Percentiles rank a stretch among this genome's conserved stretches.
These are phyloP conservation scores for Forbesichthys agassizii DNA, from an alignment of 2,113 vertebrate genomes.

Conservation along the genomic window DNA sequence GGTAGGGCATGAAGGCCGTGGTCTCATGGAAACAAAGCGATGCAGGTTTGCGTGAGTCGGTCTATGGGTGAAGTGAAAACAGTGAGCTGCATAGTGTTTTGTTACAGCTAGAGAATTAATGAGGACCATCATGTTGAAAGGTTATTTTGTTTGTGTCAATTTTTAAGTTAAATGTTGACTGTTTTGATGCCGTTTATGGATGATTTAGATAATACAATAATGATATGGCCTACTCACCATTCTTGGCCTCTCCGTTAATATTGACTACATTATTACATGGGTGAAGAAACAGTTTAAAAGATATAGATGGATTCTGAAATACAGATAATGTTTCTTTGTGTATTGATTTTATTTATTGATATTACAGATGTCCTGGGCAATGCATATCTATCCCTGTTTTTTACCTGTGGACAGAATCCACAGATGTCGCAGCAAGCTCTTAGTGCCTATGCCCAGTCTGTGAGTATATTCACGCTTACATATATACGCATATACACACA, in stretches of 20 bases:
- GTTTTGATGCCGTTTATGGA: too few species aligned
- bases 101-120: too few species aligned
- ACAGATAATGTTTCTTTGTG: background rate
- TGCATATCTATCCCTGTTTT: slow-evolving; percentile 88
- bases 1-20: background rate
- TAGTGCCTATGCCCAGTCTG: slow-evolving; percentile 86
- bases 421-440: slow-evolving; percentile 89
- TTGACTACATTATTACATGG: too few species aligned
- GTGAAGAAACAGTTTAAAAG: background rate
- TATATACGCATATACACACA: background rate
- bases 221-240: too few species aligned
- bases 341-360: background rate
- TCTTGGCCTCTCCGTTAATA: too few species aligned
- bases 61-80: too few species aligned
- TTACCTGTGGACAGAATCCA: slow-evolving; percentile 86
- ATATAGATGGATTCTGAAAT: background rate
- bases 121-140: too few species aligned
- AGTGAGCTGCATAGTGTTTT: too few species aligned
- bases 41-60: too few species aligned
- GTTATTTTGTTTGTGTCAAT: too few species aligned
- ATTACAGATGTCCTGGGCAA: slow-evolving; percentile 87
- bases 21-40: background rate
- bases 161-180: too few species aligned
- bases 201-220: too few species aligned
- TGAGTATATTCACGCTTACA: slow-evolving; percentile 67